Percentiles rank a stretch among this genome's conserved stretches.
Evolutionary conservation across 53 echinoderm and acorn worm genomes (phyloP).

Genomic region (Crossaster papposus): DNA sequence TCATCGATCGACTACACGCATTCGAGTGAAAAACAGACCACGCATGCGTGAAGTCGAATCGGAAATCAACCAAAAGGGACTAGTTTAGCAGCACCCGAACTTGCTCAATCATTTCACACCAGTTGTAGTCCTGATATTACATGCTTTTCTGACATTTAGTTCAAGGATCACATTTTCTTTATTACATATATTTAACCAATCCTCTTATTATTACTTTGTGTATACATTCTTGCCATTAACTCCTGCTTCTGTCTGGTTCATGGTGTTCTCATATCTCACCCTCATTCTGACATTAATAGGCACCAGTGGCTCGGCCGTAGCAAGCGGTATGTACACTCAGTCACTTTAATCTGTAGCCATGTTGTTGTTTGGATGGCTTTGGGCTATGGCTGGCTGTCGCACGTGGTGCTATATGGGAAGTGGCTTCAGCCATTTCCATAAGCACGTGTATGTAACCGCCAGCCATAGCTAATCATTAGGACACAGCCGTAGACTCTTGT

Average conservation of each 20-base stretch:
- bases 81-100: too few species aligned
- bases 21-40: too few species aligned
- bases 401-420: too few species aligned
- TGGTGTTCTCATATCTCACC: conserved; percentile 47
- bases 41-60: too few species aligned
- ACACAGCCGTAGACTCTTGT: too few species aligned
- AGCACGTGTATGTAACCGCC: too few species aligned
- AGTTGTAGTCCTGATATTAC: background rate
- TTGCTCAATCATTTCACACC: too few species aligned
- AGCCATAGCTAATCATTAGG: too few species aligned
- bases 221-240: conserved; percentile 21
- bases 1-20: too few species aligned
- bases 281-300: conserved; percentile 50
- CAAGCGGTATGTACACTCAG: conserved; percentile 72
- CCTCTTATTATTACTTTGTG: background rate
- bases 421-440: too few species aligned
- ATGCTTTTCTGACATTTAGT: background rate
- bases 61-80: too few species aligned
- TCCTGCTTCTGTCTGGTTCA: conserved; percentile 31
- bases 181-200: background rate
- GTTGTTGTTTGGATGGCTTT: background rate
- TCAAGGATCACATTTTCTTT: background rate
- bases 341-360: background rate
- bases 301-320: conserved; percentile 74
- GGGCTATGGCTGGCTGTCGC: background rate